Conservation (phyloP, 2,113 vertebrate genomes). For the Hepsetus odoe region DNA sequence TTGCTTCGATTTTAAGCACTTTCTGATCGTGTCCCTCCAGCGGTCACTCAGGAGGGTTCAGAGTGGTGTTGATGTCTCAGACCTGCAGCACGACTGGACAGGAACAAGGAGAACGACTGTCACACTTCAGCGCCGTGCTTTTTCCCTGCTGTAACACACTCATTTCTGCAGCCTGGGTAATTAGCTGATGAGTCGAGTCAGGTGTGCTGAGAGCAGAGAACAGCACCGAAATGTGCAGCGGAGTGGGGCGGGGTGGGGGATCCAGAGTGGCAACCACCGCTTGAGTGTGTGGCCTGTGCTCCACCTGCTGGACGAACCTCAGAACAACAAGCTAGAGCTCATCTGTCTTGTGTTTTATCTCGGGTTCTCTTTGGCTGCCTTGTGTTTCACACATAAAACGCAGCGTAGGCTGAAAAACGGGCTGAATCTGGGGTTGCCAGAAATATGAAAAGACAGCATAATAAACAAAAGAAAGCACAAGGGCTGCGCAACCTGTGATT, state of each 20-base stretch:
- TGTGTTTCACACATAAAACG: no score
- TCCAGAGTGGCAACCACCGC: not conserved
- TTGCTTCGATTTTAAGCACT: no score
- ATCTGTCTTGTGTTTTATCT: not conserved
- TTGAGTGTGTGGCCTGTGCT: slow-evolving; percentile 65
- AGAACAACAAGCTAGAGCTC: slow-evolving; percentile 38
- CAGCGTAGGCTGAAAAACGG: no score
- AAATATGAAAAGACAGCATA: no score
- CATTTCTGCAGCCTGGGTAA: not conserved
- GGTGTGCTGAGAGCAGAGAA: not conserved
- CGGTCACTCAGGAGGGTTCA: not conserved
- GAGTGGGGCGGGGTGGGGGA: not conserved
- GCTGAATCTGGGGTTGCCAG: no score
- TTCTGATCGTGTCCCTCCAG: no score
- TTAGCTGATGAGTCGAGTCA: slow-evolving; percentile 6
- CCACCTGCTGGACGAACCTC: slow-evolving; percentile 69
- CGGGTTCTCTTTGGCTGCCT: no score
- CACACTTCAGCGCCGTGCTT: not conserved
- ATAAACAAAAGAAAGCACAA: no score
- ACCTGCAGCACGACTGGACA: not conserved
- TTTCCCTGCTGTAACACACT: slow-evolving; percentile 5
- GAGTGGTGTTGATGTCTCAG: not conserved
- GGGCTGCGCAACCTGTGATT: no score
- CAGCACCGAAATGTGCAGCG: not conserved
- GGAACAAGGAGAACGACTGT: not conserved